A percentile compares a stretch with the other conserved stretches of the same genome.
These are phyloP conservation scores for Vimba vimba DNA, from an alignment of 2,113 vertebrate species.

Conservation along the genomic window DNA sequence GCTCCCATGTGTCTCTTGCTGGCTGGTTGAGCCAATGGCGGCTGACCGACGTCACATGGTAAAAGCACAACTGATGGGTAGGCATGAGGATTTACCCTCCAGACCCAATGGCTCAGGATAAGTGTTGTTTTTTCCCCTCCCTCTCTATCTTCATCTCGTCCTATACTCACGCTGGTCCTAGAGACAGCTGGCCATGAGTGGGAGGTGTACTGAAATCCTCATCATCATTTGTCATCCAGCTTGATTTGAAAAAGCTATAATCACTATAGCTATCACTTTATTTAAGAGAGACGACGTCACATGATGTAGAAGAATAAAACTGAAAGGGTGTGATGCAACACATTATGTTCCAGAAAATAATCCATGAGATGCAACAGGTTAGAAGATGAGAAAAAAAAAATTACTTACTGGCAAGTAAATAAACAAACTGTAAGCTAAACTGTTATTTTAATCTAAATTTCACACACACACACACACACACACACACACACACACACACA, in stretches of 20 bases:
- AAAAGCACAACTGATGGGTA: constrained; percentile 77
- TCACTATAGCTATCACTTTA: constrained; percentile 16
- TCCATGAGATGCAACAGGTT: not conserved
- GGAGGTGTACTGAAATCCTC: constrained; percentile 73
- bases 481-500: not conserved
- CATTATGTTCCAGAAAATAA: not conserved
- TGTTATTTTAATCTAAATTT: not conserved
- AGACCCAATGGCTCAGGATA: constrained; percentile 74
- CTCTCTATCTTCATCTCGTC: constrained; percentile 24
- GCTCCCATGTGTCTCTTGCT: constrained; percentile 59
- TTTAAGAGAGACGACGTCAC: constrained; percentile 20
- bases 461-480: not conserved
- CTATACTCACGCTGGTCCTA: constrained; percentile 47
- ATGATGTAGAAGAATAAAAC: not conserved
- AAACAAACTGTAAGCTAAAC: not conserved
- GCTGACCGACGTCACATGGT: constrained; percentile 71
- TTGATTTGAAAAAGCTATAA: constrained; percentile 68
- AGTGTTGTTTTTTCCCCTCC: constrained; percentile 67
- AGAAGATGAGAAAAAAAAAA: not conserved
- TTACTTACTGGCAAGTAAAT: not conserved
- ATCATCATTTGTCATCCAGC: constrained; percentile 69
- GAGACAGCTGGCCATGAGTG: constrained; percentile 76
- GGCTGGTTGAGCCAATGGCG: constrained; percentile 65
- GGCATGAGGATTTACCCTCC: constrained; percentile 76
- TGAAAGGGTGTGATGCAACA: not conserved